Conservation (phyloP, 2,888 invertebrate species). For the Masnerella sp. region DNA sequence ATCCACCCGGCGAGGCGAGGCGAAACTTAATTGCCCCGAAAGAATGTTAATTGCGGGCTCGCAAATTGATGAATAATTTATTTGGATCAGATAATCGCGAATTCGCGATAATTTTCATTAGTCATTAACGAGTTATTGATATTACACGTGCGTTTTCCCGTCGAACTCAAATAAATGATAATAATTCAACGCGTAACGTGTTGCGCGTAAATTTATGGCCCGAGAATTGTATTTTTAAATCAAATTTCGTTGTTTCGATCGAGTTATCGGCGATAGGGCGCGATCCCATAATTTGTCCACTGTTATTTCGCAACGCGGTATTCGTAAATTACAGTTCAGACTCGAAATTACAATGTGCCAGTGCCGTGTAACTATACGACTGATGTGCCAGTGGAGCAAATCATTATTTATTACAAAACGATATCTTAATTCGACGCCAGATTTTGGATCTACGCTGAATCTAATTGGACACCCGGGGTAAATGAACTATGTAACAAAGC, state of each 20-base stretch:
- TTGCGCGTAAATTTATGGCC: constrained; percentile 8
- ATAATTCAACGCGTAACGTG: constrained; percentile 2
- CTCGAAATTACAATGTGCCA: constrained; percentile 39
- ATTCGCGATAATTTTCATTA: constrained; percentile 14
- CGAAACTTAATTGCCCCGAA: constrained; percentile 25
- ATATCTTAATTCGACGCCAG: constrained; percentile 36
- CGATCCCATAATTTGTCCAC: constrained; percentile 28
- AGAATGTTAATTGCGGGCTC: constrained; percentile 34
- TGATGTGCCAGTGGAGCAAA: constrained; percentile 49
- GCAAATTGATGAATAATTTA: constrained; percentile 31
- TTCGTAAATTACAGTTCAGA: constrained; percentile 31
- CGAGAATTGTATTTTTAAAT: background rate
- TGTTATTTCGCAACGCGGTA: constrained; percentile 19
- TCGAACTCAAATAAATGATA: constrained; percentile 3
- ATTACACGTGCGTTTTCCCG: background rate
- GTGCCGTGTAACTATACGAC: constrained; percentile 5
- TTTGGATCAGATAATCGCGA: constrained; percentile 34
- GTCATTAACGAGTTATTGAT: constrained; percentile 10
- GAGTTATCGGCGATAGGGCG: constrained; percentile 14
- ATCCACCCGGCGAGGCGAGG: constrained; percentile 2
- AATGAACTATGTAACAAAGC: constrained; percentile 55
- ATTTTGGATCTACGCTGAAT: constrained; percentile 25
- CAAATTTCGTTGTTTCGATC: constrained; percentile 10
- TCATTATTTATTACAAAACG: constrained; percentile 53
- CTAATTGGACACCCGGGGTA: constrained; percentile 46